Percentiles rank a stretch among this genome's conserved stretches.
Evolutionary conservation across 2,888 invertebrate genomes (phyloP).

Genomic region (Leucozona laternaria): DNA sequence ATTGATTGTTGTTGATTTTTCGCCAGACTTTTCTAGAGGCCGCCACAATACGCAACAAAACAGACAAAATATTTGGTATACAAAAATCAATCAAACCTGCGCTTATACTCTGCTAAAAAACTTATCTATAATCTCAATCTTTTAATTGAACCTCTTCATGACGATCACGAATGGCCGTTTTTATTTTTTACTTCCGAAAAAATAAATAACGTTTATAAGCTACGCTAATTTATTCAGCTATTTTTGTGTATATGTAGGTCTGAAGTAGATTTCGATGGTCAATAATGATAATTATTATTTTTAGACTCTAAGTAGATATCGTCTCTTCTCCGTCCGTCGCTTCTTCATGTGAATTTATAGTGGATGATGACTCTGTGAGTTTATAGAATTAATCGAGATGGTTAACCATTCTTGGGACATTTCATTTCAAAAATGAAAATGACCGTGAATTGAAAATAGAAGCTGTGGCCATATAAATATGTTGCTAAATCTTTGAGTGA

Average conservation of each 20-base stretch:
- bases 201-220: constrained; percentile 11
- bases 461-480: constrained; percentile 60
- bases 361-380: background rate
- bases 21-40: background rate
- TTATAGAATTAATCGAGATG: constrained; percentile 30
- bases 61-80: background rate
- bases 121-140: constrained; percentile 42
- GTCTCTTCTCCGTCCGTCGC: background rate
- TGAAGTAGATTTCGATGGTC: constrained; percentile 32
- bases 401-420: constrained; percentile 3
- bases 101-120: background rate
- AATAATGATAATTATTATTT: constrained; percentile 9
- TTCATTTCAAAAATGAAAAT: constrained; percentile 17
- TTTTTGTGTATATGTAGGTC: background rate
- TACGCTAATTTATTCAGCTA: constrained; percentile 34
- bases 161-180: background rate
- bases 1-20: background rate
- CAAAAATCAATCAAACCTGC: background rate
- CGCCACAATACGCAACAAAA: background rate
- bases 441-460: constrained; percentile 44
- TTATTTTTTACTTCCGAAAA: constrained; percentile 57
- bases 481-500: constrained; percentile 46
- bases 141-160: constrained; percentile 38
- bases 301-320: constrained; percentile 3
- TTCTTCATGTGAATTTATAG: background rate